Conservation (phyloP, 2,888 invertebrate species). For the Mythimna albipuncta region DNA sequence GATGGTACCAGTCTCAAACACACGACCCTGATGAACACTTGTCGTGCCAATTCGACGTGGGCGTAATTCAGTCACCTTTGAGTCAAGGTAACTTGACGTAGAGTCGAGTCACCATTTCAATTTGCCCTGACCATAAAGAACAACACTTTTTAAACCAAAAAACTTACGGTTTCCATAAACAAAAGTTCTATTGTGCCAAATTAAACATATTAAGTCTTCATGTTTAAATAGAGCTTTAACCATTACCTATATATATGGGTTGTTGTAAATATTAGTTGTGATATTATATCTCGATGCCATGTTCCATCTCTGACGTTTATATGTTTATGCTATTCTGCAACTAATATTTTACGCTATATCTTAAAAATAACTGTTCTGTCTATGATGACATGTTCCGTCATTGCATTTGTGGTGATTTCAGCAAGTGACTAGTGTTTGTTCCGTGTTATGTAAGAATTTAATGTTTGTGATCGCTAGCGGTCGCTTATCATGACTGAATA, state of each 20-base stretch:
- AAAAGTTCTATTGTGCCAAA: constrained; percentile 28
- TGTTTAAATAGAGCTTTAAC: constrained; percentile 81
- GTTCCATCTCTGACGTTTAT: constrained; percentile 67
- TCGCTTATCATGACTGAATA: constrained; percentile 87
- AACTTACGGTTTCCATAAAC: constrained; percentile 15
- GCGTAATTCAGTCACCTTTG: background rate
- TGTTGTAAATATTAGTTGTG: constrained; percentile 84
- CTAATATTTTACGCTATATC: constrained; percentile 58
- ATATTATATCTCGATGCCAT: constrained; percentile 85
- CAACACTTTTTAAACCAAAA: background rate
- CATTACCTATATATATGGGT: constrained; percentile 75
- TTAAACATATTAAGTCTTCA: constrained; percentile 48
- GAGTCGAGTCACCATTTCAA: background rate
- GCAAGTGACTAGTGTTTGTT: constrained; percentile 59
- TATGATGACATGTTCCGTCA: constrained; percentile 47
- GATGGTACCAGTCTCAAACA: too few relatives aligned
- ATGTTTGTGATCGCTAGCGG: constrained; percentile 72
- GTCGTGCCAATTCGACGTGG: too few relatives aligned
- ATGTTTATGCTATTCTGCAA: constrained; percentile 58
- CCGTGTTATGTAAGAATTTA: constrained; percentile 63
- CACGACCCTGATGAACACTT: too few relatives aligned
- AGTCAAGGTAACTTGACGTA: background rate
- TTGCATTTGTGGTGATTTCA: constrained; percentile 60
- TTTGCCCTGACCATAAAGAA: background rate
- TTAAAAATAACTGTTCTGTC: constrained; percentile 51